Evolutionary conservation across 2,888 invertebrate species (phyloP), one percentile per base, ranked within the genome.

Genomic region (Xylophagus ater): DNA sequence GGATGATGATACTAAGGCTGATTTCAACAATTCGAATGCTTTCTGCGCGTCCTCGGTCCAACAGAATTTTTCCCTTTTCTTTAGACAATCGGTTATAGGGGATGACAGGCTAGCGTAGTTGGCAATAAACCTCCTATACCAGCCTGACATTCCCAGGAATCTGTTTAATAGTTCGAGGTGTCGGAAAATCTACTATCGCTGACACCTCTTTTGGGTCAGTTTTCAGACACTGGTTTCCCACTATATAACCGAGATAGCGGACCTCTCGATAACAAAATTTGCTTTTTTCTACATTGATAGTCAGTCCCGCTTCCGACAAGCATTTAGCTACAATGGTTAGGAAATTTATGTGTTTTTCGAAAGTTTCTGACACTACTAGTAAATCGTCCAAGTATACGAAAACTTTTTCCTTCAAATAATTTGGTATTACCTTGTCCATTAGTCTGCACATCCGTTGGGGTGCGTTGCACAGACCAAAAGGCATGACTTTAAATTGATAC

Each of bases 31-130:
- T 4, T 32, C 32, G 12, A 32, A 32, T 4, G 32, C 32, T 4
- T 19, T 12, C 14, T 30, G 30, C 4, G 20, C 32, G 7, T 32
- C 18, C 5, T 4, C 12, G 3, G 32, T 4, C 18, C 20, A 18
- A 4, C 10, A 10, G 19, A 32, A 19, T 4, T 13, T 13, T 18
- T 3, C 19, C 18, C n/a, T 10, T 5, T 32, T 32, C 18, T 32
- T 32, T 5, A 32, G 32, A 12, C 20, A 32, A 5, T 32, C 20
- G 4, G 34, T 24, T 8, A 34, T 34, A 4, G 34, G 34, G 4
- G 8, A 8, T 13, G 34, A 14, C 4, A 34, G 3, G 4, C 9
- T 14, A 4, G 34, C 24, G 15, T 24, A 34, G 15, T 25, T 24
- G 3, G 14, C 14, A 10, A 34, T 24, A 14, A 34, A 34, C 4